phyloP scores from a whole-genome alignment of 2,113 vertebrate species.

The Saguinus imperator region DNA sequence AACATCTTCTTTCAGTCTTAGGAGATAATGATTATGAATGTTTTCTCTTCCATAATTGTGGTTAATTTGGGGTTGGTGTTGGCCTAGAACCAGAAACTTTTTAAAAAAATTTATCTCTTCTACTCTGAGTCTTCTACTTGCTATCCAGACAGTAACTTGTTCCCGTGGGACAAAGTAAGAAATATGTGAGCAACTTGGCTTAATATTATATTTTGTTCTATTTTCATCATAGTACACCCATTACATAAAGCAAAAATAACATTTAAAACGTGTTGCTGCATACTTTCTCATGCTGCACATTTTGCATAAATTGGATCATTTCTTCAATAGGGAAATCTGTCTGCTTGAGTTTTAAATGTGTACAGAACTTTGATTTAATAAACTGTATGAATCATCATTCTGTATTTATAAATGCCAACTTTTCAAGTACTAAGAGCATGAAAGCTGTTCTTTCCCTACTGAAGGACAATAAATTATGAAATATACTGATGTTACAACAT shows the following conservation, averaged over 20 bases:
- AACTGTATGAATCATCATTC: not conserved
- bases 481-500: not conserved
- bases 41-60: not conserved
- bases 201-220: not conserved
- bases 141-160: constrained; percentile 17
- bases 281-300: not conserved
- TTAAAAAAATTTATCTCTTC: not conserved
- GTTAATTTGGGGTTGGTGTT: not conserved
- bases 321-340: not conserved
- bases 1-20: not conserved
- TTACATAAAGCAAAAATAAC: constrained; percentile 18
- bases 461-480: not conserved
- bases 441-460: not conserved
- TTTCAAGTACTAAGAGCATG: not conserved
- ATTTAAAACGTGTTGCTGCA: not conserved
- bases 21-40: not conserved
- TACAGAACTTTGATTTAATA: constrained; percentile 42
- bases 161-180: constrained; percentile 7
- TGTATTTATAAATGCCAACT: not conserved
- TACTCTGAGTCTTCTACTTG: not conserved
- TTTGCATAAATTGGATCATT: constrained; percentile 7
- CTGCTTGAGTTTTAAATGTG: constrained; percentile 4
- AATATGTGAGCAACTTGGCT: not conserved
- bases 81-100: not conserved
- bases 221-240: not conserved